Evolutionary conservation across 2,888 invertebrate genomes (phyloP).

Genomic region (Heliconius ethilla): DNA sequence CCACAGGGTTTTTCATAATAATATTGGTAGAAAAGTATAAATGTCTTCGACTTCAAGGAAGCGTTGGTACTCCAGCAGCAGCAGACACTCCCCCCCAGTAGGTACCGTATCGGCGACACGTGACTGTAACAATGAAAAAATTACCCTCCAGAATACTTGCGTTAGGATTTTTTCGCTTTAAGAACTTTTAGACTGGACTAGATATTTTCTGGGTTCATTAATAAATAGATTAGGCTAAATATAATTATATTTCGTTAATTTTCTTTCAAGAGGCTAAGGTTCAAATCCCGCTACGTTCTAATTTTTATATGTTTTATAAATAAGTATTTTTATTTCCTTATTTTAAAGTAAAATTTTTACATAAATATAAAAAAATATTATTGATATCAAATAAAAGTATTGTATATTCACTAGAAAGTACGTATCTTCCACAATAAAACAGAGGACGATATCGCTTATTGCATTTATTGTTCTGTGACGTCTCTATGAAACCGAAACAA

Average conservation of each 20-base stretch:
- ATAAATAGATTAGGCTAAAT: too few species aligned
- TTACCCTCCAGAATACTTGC: neutral
- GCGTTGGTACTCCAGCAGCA: neutral
- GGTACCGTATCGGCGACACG: neutral
- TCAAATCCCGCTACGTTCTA: too few species aligned
- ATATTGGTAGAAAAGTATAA: neutral
- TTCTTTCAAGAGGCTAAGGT: too few species aligned
- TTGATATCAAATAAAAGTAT: neutral
- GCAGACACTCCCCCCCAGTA: neutral
- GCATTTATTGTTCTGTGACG: slow-evolving; percentile 36
- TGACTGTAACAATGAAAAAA: slow-evolving; percentile 20
- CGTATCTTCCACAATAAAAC: neutral
- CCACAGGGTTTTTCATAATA: too few species aligned
- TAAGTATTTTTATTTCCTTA: too few species aligned
- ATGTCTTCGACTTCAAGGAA: neutral
- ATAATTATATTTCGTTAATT: too few species aligned
- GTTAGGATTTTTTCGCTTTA: neutral
- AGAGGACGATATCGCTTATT: slow-evolving; percentile 35
- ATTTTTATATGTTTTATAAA: too few species aligned
- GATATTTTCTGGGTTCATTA: neutral
- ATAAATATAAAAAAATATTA: neutral
- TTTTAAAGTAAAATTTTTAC: too few species aligned
- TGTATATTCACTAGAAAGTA: neutral
- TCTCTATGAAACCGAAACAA: slow-evolving; percentile 27
- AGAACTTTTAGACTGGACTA: neutral